Percentiles rank a stretch among this genome's conserved stretches.
These are phyloP conservation scores for Omphaloscelis lunosa DNA, from an alignment of 2,888 invertebrate genomes.

Conservation along the genomic window DNA sequence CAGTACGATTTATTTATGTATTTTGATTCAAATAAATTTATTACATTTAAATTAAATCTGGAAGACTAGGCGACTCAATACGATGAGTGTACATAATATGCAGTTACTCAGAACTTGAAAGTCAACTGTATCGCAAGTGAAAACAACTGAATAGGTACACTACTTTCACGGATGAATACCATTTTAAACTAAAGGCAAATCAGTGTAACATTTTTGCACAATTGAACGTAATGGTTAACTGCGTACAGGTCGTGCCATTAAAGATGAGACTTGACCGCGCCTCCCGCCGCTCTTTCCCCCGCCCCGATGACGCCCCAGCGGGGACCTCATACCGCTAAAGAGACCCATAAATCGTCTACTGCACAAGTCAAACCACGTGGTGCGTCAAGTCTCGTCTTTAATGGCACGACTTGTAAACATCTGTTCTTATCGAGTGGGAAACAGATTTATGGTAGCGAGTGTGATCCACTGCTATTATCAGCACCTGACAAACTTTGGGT, in stretches of 20 bases:
- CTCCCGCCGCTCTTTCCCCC: too few relatives aligned
- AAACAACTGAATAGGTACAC: slow-evolving; percentile 65
- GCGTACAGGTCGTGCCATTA: too few relatives aligned
- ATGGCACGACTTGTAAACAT: too few relatives aligned
- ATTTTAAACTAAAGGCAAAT: slow-evolving; percentile 38
- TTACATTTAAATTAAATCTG: slow-evolving; percentile 32
- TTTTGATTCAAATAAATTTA: background rate
- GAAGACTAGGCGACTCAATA: slow-evolving; percentile 48
- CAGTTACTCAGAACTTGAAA: slow-evolving; percentile 65
- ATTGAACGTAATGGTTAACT: slow-evolving; percentile 18
- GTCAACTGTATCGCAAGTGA: slow-evolving; percentile 62
- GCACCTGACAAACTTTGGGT: slow-evolving; percentile 61
- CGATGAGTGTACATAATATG: slow-evolving; percentile 54
- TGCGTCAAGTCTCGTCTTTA: too few relatives aligned
- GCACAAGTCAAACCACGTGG: too few relatives aligned
- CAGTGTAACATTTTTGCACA: slow-evolving; percentile 33
- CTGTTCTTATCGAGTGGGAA: slow-evolving; percentile 43
- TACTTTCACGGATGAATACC: slow-evolving; percentile 64
- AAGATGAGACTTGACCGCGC: too few relatives aligned
- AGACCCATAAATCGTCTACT: too few relatives aligned
- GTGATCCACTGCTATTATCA: slow-evolving; percentile 58
- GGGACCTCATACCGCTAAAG: too few relatives aligned
- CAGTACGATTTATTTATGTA: background rate
- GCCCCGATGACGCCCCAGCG: too few relatives aligned
- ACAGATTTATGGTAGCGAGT: slow-evolving; percentile 46